Evolutionary conservation across 2,888 invertebrate species (phyloP).

Genomic region (Pseudolycoriella hygida): DNA sequence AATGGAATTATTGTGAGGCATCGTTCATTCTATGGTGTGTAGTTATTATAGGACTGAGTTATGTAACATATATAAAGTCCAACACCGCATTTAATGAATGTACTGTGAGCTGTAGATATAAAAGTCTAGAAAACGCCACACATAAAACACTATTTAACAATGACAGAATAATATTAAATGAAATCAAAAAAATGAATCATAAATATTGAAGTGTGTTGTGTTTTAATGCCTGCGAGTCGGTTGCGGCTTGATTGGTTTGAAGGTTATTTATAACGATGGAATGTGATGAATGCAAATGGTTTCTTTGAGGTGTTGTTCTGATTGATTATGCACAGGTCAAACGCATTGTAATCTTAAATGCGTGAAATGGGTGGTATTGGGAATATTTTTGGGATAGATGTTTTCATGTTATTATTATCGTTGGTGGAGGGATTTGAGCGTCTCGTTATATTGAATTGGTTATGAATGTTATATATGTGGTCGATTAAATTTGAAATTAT

Average conservation of each 20-base stretch:
- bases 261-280: constrained; percentile 1
- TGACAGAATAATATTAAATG: not conserved
- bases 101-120: too few relatives aligned
- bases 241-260: constrained; percentile 1
- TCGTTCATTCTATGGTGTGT: too few relatives aligned
- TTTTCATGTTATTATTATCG: not conserved
- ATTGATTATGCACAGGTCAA: not conserved
- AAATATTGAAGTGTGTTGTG: not conserved
- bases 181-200: not conserved
- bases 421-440: not conserved
- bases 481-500: too few relatives aligned
- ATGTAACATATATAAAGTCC: not conserved
- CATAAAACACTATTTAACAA: not conserved
- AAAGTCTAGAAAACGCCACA: not conserved
- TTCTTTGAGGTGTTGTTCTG: constrained; percentile 1
- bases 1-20: not conserved
- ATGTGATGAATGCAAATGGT: constrained; percentile 4
- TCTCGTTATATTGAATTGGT: not conserved
- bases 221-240: not conserved
- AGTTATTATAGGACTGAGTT: too few relatives aligned
- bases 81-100: not conserved
- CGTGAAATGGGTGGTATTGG: not conserved
- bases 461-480: too few relatives aligned
- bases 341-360: not conserved
- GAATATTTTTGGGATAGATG: not conserved